Base-by-base conservation (phyloP, 2,888 invertebrate species). In the Volucella zonaria region DNA sequence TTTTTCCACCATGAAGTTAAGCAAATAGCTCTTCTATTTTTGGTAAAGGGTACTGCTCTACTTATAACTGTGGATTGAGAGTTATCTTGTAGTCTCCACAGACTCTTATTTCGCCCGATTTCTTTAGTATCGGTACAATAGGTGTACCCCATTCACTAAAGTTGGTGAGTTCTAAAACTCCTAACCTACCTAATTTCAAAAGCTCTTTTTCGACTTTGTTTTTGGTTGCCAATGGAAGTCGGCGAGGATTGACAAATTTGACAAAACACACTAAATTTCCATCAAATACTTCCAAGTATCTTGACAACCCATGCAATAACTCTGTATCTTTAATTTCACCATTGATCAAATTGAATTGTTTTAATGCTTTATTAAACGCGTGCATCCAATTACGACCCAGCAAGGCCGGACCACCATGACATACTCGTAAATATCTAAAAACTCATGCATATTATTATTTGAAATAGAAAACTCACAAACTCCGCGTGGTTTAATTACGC, bases 51-150 rank as follows among this genome's bases (percentile, higher is more conserved):
- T n/a, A n/a, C n/a, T n/a, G n/a, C n/a, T n/a, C n/a, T n/a, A n/a
- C n/a, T n/a, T n/a, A n/a, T n/a, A n/a, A n/a, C n/a, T n/a, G n/a
- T n/a, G n/a, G n/a, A n/a, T n/a, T n/a, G n/a, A n/a, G n/a, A n/a
- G n/a, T n/a, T n/a, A n/a, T n/a, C n/a, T n/a, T n/a, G n/a, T n/a
- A n/a, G n/a, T n/a, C n/a, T n/a, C n/a, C n/a, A n/a, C n/a, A n/a
- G n/a, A n/a, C n/a, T n/a, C n/a, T n/a, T n/a, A n/a, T n/a, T n/a
- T n/a, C n/a, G n/a, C n/a, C n/a, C n/a, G n/a, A n/a, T n/a, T n/a
- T n/a, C n/a, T n/a, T n/a, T n/a, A n/a, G n/a, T n/a, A n/a, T n/a
- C 0, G 89, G 88, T 4, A 90, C 90, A 1, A 91, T 86, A 0
- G 90, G 90, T 18, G 89, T 88, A 10, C 83, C 89, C 89, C 89